These are phyloP conservation scores for Spea multiplicata DNA, from an alignment of 2,113 vertebrate species.

Conservation along the genomic window DNA sequence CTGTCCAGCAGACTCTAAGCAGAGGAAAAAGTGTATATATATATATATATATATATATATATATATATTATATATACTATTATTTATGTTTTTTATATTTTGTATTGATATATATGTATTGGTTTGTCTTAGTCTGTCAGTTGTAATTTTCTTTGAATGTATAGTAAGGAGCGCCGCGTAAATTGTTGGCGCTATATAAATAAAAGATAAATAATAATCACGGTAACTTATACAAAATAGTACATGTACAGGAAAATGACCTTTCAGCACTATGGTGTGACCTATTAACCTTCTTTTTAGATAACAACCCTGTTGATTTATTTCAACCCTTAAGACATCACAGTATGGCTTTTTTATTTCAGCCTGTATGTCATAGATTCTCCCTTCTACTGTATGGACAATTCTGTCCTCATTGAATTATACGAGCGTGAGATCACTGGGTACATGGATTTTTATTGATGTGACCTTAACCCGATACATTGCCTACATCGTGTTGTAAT, in stretches of 20 bases:
- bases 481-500: not conserved
- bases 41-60: too few species aligned
- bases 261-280: not conserved
- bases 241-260: not conserved
- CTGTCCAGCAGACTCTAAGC: too few species aligned
- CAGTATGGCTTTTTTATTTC: not conserved
- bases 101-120: too few species aligned
- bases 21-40: too few species aligned
- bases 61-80: too few species aligned
- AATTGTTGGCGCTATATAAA: too few species aligned
- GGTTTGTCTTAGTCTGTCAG: too few species aligned
- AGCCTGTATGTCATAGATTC: not conserved
- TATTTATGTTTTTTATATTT: too few species aligned
- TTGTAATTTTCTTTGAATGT: too few species aligned
- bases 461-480: not conserved
- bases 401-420: not conserved
- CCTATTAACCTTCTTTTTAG: not conserved
- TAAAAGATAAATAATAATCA: too few species aligned
- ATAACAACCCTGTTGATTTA: not conserved
- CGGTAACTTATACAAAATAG: too few species aligned
- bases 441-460: not conserved
- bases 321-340: not conserved
- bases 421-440: not conserved
- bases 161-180: too few species aligned
- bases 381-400: not conserved